phyloP scores from a whole-genome alignment of 2,113 vertebrate genomes.

The Cephalopholis sonnerati region DNA sequence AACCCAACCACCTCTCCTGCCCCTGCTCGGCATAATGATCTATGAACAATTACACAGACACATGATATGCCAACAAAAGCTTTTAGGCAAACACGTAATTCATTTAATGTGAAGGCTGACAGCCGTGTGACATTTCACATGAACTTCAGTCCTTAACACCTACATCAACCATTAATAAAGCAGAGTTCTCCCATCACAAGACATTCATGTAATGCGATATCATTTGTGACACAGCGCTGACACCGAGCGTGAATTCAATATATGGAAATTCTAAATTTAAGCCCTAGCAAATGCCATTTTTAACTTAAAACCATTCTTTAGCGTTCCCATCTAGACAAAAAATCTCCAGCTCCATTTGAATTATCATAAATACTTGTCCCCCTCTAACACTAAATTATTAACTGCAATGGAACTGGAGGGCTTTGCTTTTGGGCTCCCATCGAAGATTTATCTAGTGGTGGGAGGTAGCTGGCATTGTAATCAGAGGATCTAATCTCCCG shows the following conservation, averaged over 20 bases:
- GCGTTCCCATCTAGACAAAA: constrained; percentile 41
- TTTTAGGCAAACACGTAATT: constrained; percentile 67
- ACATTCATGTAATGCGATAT: constrained; percentile 29
- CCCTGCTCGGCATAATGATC: constrained; percentile 57
- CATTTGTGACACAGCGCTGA: neutral
- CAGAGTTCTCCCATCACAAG: constrained; percentile 27
- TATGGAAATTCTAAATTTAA: constrained; percentile 50
- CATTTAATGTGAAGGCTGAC: constrained; percentile 32
- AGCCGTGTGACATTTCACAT: constrained; percentile 50
- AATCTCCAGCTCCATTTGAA: constrained; percentile 64
- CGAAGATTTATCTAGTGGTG: constrained; percentile 83
- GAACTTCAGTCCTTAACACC: constrained; percentile 46
- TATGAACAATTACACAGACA: constrained; percentile 50
- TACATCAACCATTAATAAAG: constrained; percentile 50
- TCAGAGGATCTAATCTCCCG: constrained; percentile 84
- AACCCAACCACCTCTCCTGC: constrained; percentile 15
- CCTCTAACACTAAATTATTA: constrained; percentile 82
- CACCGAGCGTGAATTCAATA: constrained; percentile 26
- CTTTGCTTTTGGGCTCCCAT: constrained; percentile 78
- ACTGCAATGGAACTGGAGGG: constrained; percentile 78
- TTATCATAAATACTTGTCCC: constrained; percentile 76
- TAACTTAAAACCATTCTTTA: constrained; percentile 60
- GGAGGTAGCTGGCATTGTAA: constrained; percentile 82
- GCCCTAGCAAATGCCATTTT: constrained; percentile 43
- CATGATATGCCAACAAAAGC: constrained; percentile 56